Evolutionary conservation across 2,797 vertebrate genomes (phyloP).

Genomic region (Monodelphis domestica): DNA sequence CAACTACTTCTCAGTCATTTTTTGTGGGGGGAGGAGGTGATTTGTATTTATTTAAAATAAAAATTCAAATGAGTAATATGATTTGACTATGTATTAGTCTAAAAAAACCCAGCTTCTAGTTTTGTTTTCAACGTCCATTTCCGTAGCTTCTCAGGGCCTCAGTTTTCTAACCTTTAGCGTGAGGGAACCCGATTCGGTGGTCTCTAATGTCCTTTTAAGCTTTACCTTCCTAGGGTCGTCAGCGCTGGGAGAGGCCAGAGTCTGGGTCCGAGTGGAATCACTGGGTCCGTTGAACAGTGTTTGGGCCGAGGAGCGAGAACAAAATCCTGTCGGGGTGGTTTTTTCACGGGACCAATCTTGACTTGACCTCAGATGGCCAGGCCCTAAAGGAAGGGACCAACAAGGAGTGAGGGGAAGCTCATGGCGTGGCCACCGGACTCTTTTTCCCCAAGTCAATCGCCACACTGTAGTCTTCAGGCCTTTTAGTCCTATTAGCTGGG

Average conservation of each 20-base stretch:
- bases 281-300: not conserved
- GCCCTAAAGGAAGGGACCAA: not conserved
- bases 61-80: not conserved
- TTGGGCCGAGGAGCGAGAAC: not conserved
- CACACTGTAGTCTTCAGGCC: not conserved
- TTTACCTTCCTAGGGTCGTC: not conserved
- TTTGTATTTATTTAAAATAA: not conserved
- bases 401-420: not conserved
- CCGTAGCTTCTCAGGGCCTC: not conserved
- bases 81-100: not conserved
- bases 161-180: not conserved
- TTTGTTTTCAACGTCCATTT: not conserved
- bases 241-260: not conserved
- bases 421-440: not conserved
- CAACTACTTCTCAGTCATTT: not conserved
- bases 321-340: slow-evolving; percentile 36
- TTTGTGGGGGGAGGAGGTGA: not conserved
- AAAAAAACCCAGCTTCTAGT: not conserved
- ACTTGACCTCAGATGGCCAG: not conserved
- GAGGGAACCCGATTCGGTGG: not conserved
- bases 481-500: not conserved
- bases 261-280: accelerated
- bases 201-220: not conserved
- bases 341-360: slow-evolving; percentile 6
- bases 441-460: not conserved